phyloP scores from a whole-genome alignment of 2,888 invertebrate genomes.

The Petrolisthes manimaculis region DNA sequence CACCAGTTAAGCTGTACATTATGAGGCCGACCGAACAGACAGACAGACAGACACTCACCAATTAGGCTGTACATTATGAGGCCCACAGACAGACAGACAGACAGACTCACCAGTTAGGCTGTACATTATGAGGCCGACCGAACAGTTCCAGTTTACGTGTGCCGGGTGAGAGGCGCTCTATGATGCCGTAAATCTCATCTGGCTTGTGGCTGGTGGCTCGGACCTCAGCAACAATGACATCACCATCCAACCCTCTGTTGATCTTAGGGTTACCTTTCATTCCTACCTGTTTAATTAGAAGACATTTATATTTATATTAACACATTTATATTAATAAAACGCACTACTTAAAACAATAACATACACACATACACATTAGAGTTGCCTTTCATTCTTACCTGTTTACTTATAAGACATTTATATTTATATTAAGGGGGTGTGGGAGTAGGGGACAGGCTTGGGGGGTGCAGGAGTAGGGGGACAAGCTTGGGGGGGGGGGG shows the following conservation, averaged over 20 bases:
- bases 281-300: constrained; percentile 76
- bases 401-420: too few relatives aligned
- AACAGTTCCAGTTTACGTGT: constrained; percentile 97
- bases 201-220: constrained; percentile 98
- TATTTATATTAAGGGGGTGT: too few relatives aligned
- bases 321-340: too few relatives aligned
- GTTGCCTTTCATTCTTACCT: too few relatives aligned
- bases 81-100: too few relatives aligned
- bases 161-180: constrained; percentile 94
- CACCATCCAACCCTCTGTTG: constrained; percentile 94
- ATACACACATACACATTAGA: too few relatives aligned
- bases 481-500: too few relatives aligned
- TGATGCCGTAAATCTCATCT: constrained; percentile 98
- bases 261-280: constrained; percentile 95
- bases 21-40: constrained; percentile 95
- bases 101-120: constrained; percentile 97
- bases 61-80: too few relatives aligned
- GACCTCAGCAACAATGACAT: constrained; percentile 98
- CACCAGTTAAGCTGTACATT: constrained; percentile 98
- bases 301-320: neutral
- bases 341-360: too few relatives aligned
- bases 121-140: constrained; percentile 96
- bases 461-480: too few relatives aligned
- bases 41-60: too few relatives aligned
- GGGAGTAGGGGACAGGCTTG: too few relatives aligned